phyloP scores from a whole-genome alignment of 2,797 vertebrate species.

The Remorina albescens region DNA sequence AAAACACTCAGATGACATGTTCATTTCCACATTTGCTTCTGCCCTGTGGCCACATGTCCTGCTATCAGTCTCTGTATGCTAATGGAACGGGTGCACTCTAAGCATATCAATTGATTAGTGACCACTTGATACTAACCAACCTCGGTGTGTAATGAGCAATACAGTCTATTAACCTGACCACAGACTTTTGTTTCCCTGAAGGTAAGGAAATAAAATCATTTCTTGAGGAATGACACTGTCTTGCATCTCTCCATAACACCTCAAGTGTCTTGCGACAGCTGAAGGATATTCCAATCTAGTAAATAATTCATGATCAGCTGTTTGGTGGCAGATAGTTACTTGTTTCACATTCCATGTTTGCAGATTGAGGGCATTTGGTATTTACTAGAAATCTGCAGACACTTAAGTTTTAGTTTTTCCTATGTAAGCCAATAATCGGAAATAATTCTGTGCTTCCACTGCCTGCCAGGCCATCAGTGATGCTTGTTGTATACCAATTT shows the following conservation, averaged over 20 bases:
- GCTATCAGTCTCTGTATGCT: background rate
- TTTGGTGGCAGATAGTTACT: background rate
- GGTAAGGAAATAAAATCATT: background rate
- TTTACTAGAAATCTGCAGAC: background rate
- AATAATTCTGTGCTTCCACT: background rate
- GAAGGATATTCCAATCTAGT: background rate
- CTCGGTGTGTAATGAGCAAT: background rate
- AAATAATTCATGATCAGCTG: constrained; percentile 9
- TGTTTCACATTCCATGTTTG: background rate
- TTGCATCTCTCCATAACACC: background rate
- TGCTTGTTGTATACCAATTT: background rate
- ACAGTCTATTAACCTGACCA: background rate
- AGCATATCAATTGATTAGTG: background rate
- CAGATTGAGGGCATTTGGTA: background rate
- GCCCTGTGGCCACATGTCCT: background rate
- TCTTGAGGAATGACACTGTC: background rate
- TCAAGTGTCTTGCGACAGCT: background rate
- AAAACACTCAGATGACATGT: constrained; percentile 5
- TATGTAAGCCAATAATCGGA: background rate
- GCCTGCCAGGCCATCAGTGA: background rate
- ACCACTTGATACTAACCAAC: background rate
- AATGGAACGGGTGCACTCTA: background rate
- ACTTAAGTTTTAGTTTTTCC: background rate
- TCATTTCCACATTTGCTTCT: constrained; percentile 1
- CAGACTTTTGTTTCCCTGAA: background rate